phyloP scores from a whole-genome alignment of 2,113 vertebrate genomes.

The Alligator sinensis region DNA sequence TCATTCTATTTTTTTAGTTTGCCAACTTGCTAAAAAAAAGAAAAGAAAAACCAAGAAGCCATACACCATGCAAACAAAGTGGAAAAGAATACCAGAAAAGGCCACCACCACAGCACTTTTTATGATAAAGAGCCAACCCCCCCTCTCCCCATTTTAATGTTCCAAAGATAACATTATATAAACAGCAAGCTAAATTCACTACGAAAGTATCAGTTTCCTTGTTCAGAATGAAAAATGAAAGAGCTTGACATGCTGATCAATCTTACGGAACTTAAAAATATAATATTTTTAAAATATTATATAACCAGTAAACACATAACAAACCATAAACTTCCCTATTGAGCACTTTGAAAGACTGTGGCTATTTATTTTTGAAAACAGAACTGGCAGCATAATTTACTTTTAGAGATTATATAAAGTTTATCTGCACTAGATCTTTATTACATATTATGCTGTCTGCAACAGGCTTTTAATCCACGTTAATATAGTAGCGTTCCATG shows the following conservation, averaged over 20 bases:
- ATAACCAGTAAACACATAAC: neutral
- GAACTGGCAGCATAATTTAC: neutral
- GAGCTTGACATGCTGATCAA: neutral
- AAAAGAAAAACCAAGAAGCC: too few species aligned
- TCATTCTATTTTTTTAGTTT: neutral
- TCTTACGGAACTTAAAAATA: too few species aligned
- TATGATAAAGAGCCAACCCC: too few species aligned
- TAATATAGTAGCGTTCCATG: neutral
- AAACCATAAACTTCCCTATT: neutral
- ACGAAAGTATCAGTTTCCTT: neutral
- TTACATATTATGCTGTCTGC: neutral
- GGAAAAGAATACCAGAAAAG: too few species aligned
- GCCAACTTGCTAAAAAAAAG: neutral
- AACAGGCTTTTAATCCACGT: neutral
- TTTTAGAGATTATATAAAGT: neutral
- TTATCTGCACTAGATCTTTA: neutral
- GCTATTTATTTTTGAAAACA: neutral
- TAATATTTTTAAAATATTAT: neutral
- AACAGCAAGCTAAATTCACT: neutral
- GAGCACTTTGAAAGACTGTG: neutral
- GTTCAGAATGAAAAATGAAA: neutral
- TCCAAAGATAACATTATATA: neutral
- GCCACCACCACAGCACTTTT: too few species aligned
- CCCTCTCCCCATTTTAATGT: neutral
- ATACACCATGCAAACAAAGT: too few species aligned